Conservation (phyloP, 1,140 invertebrate genomes). For the Drosophila triauraria region DNA sequence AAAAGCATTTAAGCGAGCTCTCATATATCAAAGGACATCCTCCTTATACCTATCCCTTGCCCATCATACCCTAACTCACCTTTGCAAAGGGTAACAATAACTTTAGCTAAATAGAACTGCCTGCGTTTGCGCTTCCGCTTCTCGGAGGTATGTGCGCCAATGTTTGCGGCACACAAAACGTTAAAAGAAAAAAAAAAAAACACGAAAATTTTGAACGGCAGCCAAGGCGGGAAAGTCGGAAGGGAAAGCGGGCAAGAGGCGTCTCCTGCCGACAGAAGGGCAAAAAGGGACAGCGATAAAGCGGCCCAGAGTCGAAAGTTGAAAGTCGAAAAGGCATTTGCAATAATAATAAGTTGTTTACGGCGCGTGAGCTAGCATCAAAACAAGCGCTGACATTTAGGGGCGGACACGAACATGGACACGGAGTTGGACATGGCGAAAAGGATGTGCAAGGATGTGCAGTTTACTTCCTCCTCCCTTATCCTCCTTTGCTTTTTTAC, state of each 20-base stretch:
- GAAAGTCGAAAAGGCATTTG: conserved; percentile 56
- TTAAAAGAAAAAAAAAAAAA: not conserved
- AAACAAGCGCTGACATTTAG: conserved; percentile 83
- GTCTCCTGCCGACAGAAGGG: conserved; percentile 3
- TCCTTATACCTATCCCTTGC: no score
- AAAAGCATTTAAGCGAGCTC: not conserved
- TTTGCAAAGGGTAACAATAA: conserved; percentile 38
- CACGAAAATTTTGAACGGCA: conserved; percentile 63
- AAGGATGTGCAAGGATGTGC: conserved; percentile 54
- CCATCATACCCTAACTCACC: not conserved
- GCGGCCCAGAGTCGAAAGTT: conserved; percentile 15
- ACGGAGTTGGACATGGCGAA: conserved; percentile 49
- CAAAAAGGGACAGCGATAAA: conserved; percentile 31
- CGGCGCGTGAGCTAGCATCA: conserved; percentile 81
- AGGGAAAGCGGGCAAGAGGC: not conserved
- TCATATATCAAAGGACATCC: no score
- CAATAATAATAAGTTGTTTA: conserved; percentile 84
- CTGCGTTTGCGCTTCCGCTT: conserved; percentile 77
- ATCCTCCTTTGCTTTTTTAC: not conserved
- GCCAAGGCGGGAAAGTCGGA: conserved; percentile 55
- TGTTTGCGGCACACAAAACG: conserved; percentile 55
- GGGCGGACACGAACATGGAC: conserved; percentile 74
- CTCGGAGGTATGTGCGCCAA: conserved; percentile 41
- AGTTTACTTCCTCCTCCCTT: conserved; percentile 1
- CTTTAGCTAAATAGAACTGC: conserved; percentile 66